Evolutionary conservation across 2,888 invertebrate genomes (phyloP).

Genomic region (Ophion ventricosus): DNA sequence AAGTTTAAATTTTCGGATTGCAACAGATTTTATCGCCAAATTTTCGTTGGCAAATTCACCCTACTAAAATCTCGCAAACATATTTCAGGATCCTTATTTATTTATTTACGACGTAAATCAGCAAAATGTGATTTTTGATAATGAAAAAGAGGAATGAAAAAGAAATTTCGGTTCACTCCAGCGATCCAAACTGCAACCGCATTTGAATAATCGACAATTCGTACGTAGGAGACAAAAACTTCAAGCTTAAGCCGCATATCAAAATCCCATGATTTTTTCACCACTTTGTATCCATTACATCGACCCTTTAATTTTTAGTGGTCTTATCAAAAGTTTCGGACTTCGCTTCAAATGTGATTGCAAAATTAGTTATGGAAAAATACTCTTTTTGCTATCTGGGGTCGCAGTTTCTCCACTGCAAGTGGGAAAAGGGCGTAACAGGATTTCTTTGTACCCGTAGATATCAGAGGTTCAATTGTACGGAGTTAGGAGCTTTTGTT

Average conservation of each 20-base stretch:
- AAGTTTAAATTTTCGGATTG: neutral
- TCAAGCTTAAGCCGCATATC: no score
- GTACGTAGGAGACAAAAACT: no score
- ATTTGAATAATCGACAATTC: no score
- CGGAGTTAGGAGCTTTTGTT: conserved; percentile 42
- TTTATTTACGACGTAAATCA: neutral
- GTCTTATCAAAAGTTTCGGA: neutral
- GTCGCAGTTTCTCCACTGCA: neutral
- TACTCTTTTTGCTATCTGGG: neutral
- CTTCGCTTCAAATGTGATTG: neutral
- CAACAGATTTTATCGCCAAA: neutral
- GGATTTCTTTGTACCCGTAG: conserved; percentile 3
- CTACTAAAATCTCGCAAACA: neutral
- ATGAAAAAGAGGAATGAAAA: neutral
- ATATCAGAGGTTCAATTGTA: conserved; percentile 32
- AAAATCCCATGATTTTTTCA: no score
- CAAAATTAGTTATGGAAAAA: neutral
- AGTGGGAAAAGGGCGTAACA: neutral
- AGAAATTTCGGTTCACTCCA: neutral
- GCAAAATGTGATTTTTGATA: neutral
- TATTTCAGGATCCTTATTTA: neutral
- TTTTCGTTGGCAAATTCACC: neutral
- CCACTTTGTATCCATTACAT: no score
- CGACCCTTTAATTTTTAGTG: neutral
- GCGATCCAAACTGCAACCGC: no score